Evolutionary conservation across 2,888 invertebrate genomes (phyloP).

Genomic region (Boloria selene): DNA sequence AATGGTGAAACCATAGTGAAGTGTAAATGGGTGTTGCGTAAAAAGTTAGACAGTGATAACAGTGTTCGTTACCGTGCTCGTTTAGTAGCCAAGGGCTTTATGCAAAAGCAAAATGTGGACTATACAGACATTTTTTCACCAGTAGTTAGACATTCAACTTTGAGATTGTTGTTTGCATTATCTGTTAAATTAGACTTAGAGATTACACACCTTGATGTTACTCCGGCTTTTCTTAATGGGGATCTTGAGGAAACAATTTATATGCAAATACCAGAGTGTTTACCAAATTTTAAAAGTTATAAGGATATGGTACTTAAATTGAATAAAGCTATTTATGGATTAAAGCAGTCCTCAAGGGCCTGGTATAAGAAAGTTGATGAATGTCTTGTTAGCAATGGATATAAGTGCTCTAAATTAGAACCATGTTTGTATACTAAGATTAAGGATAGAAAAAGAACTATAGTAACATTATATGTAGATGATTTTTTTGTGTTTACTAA

Average conservation of each 20-base stretch:
- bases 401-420: conserved; percentile 10
- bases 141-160: conserved; percentile 1
- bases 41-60: conserved; percentile 26
- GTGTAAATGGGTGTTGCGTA: background rate
- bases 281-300: no score
- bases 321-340: no score
- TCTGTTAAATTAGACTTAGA: background rate
- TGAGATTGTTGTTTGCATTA: conserved; percentile 8
- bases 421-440: conserved; percentile 15
- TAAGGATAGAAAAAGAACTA: background rate
- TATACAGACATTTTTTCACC: conserved; percentile 5
- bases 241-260: background rate
- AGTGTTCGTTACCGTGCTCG: conserved; percentile 10
- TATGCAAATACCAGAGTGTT: no score
- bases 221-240: conserved; percentile 12
- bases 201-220: conserved; percentile 9
- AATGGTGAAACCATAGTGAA: conserved; percentile 21
- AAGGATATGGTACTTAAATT: no score
- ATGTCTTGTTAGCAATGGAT: background rate
- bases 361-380: no score
- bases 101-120: background rate
- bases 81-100: background rate
- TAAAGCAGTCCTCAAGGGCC: no score
- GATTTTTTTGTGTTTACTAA: conserved; percentile 15
- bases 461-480: conserved; percentile 11